These are phyloP conservation scores for Drosophila neotestacea DNA, from an alignment of 2,888 invertebrate species.

Conservation along the genomic window DNA sequence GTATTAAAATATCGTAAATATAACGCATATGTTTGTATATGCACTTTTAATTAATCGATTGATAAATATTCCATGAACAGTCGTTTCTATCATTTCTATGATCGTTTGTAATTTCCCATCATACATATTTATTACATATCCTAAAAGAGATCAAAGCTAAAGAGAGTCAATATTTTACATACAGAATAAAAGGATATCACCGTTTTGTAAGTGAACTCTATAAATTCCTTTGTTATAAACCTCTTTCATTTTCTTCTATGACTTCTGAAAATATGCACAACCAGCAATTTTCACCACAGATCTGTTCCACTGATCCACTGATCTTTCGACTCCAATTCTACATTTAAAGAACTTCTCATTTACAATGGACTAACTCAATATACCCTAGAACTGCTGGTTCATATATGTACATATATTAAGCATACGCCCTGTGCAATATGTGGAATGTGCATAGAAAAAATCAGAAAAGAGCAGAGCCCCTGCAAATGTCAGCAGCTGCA, in stretches of 20 bases:
- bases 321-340: constrained; percentile 1
- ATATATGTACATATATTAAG: constrained; percentile 44
- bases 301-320: too few species aligned
- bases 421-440: constrained; percentile 59
- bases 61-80: too few species aligned
- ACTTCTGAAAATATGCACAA: constrained; percentile 23
- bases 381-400: background rate
- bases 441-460: constrained; percentile 3
- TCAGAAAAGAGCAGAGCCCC: constrained; percentile 47
- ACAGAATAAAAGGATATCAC: background rate
- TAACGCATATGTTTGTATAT: too few species aligned
- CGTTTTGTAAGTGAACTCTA: constrained; percentile 10
- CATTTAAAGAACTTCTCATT: background rate
- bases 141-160: background rate
- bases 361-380: background rate
- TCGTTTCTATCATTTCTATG: background rate
- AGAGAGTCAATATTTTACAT: background rate
- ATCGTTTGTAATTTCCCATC: too few species aligned
- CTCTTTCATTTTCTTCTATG: constrained; percentile 3
- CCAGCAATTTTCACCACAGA: constrained; percentile 74
- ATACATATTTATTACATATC: too few species aligned
- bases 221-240: constrained; percentile 17
- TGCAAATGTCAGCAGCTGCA: constrained; percentile 72
- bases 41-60: too few species aligned
- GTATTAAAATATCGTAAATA: too few species aligned